Evolutionary conservation across 2,797 vertebrate species (phyloP), one percentile per base, ranked within the genome.

Genomic region (Myripristis jacobus): DNA sequence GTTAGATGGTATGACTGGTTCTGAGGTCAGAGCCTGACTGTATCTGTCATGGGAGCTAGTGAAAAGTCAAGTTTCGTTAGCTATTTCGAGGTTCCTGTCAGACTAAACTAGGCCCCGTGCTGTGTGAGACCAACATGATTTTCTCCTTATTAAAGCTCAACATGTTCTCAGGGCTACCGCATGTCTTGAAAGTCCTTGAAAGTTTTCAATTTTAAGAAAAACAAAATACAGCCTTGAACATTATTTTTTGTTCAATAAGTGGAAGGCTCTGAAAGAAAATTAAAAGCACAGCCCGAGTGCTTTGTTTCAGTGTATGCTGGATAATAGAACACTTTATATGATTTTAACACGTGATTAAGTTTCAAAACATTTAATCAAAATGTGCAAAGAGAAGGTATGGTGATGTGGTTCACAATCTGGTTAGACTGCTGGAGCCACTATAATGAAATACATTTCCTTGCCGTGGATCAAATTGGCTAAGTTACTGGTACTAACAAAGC

Each of bases 11-110:
- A 25, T 25, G 7, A 47, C n/a, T 54, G 62, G 41, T 43, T 63
- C 24, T 34, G 46, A 71, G 70, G 52, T 62, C 58, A 65, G 10
- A 38, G 61, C 6, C 21, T 5, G 38, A 46, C 52, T 56, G 24
- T 25, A 29, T 27, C 24, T 52, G 1, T 51, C 27, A 41, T 52
- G 29, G 24, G 65, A 13, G 58, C 24, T 74, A 21, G 7, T 52
- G 46, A 48, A 68, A 69, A 52, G 70, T 16, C 4, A 56, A 34
- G 22, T 46, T 29, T 16, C 50, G 70, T 47, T 22, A n/a, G 55
- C 13, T 34, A 36, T 65, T 55, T 43, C 44, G 48, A 61, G 15
- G 53, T n/a, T 57, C 56, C 25, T 55, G 38, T 69, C 18, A 60
- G 12, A 36, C 46, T 24, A n/a, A 31, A 48, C 41, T 29, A 56